Evolutionary conservation across 2,888 invertebrate genomes (phyloP).

Genomic region (Sphecodes monilicornis): DNA sequence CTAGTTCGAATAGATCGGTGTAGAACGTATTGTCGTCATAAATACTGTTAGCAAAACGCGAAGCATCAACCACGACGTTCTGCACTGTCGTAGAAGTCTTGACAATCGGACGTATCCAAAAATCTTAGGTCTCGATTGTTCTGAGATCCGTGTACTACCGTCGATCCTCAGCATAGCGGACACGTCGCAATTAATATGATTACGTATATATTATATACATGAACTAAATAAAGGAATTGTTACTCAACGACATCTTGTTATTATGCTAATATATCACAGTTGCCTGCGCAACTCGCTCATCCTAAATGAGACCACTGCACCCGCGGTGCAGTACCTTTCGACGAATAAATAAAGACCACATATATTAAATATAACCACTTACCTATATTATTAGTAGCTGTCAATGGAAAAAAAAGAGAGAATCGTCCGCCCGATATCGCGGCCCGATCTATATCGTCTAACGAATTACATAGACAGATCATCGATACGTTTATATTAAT

Average conservation of each 20-base stretch:
- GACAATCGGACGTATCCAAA: conserved; percentile 19
- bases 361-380: conserved; percentile 70
- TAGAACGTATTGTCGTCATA: conserved; percentile 63
- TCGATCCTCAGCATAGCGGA: conserved; percentile 26
- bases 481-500: conserved; percentile 16
- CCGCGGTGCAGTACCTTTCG: conserved; percentile 47
- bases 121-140: conserved; percentile 36
- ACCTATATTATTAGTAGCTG: conserved; percentile 57
- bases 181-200: conserved; percentile 30
- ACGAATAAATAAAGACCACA: conserved; percentile 67
- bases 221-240: conserved; percentile 58
- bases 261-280: conserved; percentile 82
- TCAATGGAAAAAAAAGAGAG: conserved; percentile 38
- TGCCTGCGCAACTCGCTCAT: conserved; percentile 75
- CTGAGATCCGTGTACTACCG: conserved; percentile 21
- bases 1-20: conserved; percentile 35
- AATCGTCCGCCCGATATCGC: background rate
- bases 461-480: conserved; percentile 28
- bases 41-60: conserved; percentile 65
- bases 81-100: conserved; percentile 23
- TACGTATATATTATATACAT: conserved; percentile 59
- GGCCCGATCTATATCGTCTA: conserved; percentile 21
- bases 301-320: conserved; percentile 64
- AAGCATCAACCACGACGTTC: conserved; percentile 35
- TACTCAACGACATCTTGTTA: conserved; percentile 65